Percentiles rank a stretch among this genome's conserved stretches.
These are phyloP conservation scores for Pimpla rufipes DNA, from an alignment of 2,888 invertebrate species.

Conservation along the genomic window DNA sequence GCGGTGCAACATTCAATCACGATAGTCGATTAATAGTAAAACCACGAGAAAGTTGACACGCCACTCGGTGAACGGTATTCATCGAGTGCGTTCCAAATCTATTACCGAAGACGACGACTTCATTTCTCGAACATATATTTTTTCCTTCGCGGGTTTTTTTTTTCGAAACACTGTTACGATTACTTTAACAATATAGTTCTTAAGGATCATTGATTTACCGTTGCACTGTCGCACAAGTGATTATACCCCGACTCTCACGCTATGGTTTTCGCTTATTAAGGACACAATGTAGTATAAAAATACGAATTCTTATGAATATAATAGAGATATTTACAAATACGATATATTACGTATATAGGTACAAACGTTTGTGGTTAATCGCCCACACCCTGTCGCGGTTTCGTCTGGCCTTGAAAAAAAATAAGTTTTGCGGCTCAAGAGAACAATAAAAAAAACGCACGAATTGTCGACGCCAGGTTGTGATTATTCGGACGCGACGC, in stretches of 20 bases:
- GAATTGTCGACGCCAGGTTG: neutral
- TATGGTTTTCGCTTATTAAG: slow-evolving; percentile 68
- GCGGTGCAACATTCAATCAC: slow-evolving; percentile 73
- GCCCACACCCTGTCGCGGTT: slow-evolving; percentile 21
- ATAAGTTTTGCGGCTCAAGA: slow-evolving; percentile 27
- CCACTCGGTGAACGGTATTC: neutral
- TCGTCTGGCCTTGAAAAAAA: neutral
- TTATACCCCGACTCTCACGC: slow-evolving; percentile 60
- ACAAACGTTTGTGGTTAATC: slow-evolving; percentile 29
- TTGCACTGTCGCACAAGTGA: slow-evolving; percentile 72
- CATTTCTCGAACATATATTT: neutral
- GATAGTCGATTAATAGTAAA: slow-evolving; percentile 1
- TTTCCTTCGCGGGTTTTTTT: slow-evolving; percentile 40
- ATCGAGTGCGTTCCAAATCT: neutral
- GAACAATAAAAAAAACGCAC: slow-evolving; percentile 21
- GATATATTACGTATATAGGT: slow-evolving; percentile 43
- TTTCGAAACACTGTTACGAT: slow-evolving; percentile 29
- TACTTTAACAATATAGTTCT: slow-evolving; percentile 19
- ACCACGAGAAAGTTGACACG: no score
- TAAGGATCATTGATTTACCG: slow-evolving; percentile 56
- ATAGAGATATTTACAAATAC: slow-evolving; percentile 74
- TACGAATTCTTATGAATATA: slow-evolving; percentile 72
- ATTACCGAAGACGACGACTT: slow-evolving; percentile 18
- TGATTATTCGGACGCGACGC: neutral
- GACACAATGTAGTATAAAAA: slow-evolving; percentile 75